A percentile compares a stretch with the other conserved stretches of the same genome.
phyloP scores from a whole-genome alignment of 2,797 vertebrate genomes.

The Coregonus sp. region DNA sequence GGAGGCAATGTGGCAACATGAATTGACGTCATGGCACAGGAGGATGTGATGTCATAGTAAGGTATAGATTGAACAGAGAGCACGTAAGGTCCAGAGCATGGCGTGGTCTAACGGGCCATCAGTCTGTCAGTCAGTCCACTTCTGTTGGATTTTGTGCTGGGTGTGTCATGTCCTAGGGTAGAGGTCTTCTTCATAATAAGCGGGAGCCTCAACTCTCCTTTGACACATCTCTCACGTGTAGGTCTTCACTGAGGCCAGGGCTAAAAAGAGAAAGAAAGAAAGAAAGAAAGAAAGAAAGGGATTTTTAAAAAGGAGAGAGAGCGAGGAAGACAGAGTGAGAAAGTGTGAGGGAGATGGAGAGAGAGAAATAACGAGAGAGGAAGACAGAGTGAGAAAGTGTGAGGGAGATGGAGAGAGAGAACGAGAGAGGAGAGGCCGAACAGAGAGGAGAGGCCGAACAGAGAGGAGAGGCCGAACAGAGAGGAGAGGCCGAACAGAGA shows the following conservation, averaged over 20 bases:
- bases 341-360: background rate
- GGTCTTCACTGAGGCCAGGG: slow-evolving; percentile 74
- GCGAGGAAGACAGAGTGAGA: background rate
- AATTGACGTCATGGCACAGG: slow-evolving; percentile 21
- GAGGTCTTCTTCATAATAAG: slow-evolving; percentile 26
- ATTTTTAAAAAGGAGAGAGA: background rate
- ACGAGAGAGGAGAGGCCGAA: no score
- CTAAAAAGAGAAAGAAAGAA: slow-evolving; percentile 42
- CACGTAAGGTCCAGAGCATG: slow-evolving; percentile 40
- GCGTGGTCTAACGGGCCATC: background rate
- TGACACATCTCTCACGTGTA: slow-evolving; percentile 69
- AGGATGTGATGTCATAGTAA: slow-evolving; percentile 67
- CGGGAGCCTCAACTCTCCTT: slow-evolving; percentile 29
- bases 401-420: no score
- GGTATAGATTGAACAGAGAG: slow-evolving; percentile 48
- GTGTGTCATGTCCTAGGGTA: slow-evolving; percentile 24
- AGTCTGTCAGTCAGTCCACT: background rate
- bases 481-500: background rate
- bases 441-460: background rate
- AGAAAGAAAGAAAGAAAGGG: background rate
- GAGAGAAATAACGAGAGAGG: background rate
- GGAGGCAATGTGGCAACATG: slow-evolving; percentile 14
- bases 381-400: no score
- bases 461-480: background rate
- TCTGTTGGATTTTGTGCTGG: slow-evolving; percentile 58